Base-by-base conservation (phyloP, 2,113 vertebrate genomes). In the Tricholaema leucomelas region DNA sequence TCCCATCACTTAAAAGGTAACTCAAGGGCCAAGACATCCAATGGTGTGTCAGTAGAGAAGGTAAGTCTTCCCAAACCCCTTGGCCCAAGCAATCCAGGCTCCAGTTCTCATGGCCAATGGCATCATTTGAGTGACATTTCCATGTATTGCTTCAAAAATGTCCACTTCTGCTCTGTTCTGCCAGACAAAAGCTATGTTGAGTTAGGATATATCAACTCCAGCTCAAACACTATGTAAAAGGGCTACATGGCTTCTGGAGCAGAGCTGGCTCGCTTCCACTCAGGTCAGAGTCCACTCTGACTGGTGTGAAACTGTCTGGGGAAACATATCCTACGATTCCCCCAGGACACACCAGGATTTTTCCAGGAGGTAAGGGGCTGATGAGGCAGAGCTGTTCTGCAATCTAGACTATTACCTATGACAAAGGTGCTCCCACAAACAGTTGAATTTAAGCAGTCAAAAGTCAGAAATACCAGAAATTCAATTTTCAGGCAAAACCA, bases 231-330 rank as follows among this genome's bases (percentile, higher is more conserved):
- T 60, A 1, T 15, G 75, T 60, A 81, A 74, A 42, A 75, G n/a
- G 58, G 15, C 52, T 59, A 36, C 27, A 38, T 2, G 13, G 65
- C 69, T 93, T 77, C 80, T 86, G 73, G 81, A 71, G 71, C 91
- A 67, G 33, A 78, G 58, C 59, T 92, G 88, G 86, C 54, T 92
- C 73, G 27, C n/a, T 78, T 83, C 76, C 58, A 90, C 20, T 35
- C 86, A 86, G 65, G 70, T 64, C 77, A 93, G 27, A 52, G 87
- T 81, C 70, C 84, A 84, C 24, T 48, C 77, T 69, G 69, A 93
- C 40, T 42, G 40, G 40, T 40, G 40, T 40, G 40, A 40, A 30
- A 56, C 35, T 60, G 65, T 54, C 77, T 87, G 73, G 50, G 74
- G 73, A 84, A 93, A 72, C 13, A 56, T 6, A 81, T 10, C 35